Evolutionary conservation across 2,888 invertebrate species (phyloP), one percentile per base, ranked within the genome.

Genomic region (Gortyna flavago): DNA sequence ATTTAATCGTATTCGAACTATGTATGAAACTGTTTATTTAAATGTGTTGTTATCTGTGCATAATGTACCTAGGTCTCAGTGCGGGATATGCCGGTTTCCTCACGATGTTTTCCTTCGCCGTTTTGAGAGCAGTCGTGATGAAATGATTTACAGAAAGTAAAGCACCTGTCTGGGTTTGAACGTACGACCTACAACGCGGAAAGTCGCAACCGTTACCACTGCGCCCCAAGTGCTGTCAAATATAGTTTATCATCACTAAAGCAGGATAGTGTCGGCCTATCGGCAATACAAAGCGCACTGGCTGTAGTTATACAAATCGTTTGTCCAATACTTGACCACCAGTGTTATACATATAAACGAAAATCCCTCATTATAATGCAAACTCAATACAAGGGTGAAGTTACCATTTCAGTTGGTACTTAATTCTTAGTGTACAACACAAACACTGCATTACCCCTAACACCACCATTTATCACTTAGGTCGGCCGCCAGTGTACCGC

Each of bases 401-500:
- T 41, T 51, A 16, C 7, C n/a, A 44, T 41, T 74, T 7, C 16
- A 64, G 5, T 35, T 65, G 21, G 16, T 25, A 64, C 32, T 16
- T 25, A 44, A 59, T 67, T 61, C 7, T 25, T 29, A 44, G 3
- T 25, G 41, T 75, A 44, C 61, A 44, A n/a, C 41, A 65, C 38
- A 64, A 80, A 64, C 57, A 83, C 75, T 77, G 57, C 64, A 75
- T 51, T 71, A 51, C 21, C 51, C 4, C 41, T 38, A 67, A 51
- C 51, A 59, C 54, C 9, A 68, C 29, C 11, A 72, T 85, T 72
- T 85, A 62, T 79, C 75, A 84, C 68, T 82, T 62, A 57, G 48
- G 59, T 48, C 35, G 87, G 72, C 79, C 85, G 48, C 76, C 68
- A 84, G 48, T 85, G 82, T 84, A 79, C 71, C 16, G n/a, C 75